Evolutionary conservation across 30 jellyfish, hydroid and myxozoan genomes (phyloP).

Genomic region (Cassiopea xamachana): DNA sequence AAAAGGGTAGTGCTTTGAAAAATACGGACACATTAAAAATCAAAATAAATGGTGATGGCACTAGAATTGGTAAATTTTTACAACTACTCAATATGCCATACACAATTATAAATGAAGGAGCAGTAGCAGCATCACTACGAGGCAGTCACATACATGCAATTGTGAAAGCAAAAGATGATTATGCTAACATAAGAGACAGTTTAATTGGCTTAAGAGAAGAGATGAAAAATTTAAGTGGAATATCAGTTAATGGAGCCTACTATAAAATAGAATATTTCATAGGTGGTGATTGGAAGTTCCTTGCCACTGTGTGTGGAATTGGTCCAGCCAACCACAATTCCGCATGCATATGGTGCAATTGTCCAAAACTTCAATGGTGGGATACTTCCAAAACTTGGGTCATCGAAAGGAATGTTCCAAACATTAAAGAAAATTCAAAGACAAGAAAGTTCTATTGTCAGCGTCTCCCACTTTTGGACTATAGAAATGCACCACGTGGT

Average conservation of each 20-base stretch:
- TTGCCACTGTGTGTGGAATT: constrained; percentile 8
- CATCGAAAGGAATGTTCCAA: background rate
- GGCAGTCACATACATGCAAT: no score
- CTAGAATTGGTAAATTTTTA: constrained; percentile 52
- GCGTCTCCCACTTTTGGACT: background rate
- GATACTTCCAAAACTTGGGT: background rate
- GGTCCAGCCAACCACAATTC: constrained; percentile 57
- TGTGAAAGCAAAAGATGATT: no score
- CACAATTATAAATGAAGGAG: background rate
- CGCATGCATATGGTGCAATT: constrained; percentile 55
- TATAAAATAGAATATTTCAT: constrained; percentile 7
- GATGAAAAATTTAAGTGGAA: constrained; percentile 14
- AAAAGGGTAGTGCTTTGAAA: background rate
- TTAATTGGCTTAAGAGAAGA: constrained; percentile 4
- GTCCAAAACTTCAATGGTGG: constrained; percentile 3
- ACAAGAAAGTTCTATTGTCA: background rate
- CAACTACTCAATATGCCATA: background rate
- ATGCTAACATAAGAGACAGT: no score
- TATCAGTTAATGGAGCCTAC: constrained; percentile 12
- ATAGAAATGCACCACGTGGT: background rate
- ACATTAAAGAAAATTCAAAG: background rate
- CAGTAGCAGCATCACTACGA: no score
- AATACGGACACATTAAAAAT: background rate
- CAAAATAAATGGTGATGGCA: constrained; percentile 46
- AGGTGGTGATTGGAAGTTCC: no score